Conservation (phyloP, 2,888 invertebrate genomes). For the Drosophila anomalipes region DNA sequence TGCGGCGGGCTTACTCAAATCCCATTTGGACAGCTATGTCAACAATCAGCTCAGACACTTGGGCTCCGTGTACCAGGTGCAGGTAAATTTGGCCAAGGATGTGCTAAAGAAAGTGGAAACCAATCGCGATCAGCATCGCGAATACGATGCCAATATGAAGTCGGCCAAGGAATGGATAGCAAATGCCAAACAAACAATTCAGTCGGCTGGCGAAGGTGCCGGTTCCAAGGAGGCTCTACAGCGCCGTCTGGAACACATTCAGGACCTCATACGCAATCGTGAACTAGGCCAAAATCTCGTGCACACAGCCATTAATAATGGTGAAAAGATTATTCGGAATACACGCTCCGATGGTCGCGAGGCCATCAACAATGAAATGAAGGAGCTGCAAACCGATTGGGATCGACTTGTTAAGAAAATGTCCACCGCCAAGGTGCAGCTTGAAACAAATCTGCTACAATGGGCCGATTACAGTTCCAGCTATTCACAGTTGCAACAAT, state of each 20-base stretch:
- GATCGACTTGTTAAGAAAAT: slow-evolving; percentile 95
- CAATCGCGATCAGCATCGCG: slow-evolving; percentile 93
- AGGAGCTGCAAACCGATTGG: slow-evolving; percentile 96
- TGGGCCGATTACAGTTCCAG: slow-evolving; percentile 98
- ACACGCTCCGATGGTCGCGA: slow-evolving; percentile 96
- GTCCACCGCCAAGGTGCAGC: slow-evolving; percentile 94
- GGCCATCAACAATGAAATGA: slow-evolving; percentile 93
- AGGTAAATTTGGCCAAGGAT: slow-evolving; percentile 94
- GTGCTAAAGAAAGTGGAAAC: slow-evolving; percentile 96
- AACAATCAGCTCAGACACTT: slow-evolving; percentile 94
- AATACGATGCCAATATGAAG: slow-evolving; percentile 91
- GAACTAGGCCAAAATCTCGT: slow-evolving; percentile 95
- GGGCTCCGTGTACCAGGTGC: slow-evolving; percentile 95
- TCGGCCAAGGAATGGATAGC: slow-evolving; percentile 94
- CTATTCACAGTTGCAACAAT: slow-evolving; percentile 95
- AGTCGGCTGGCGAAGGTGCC: slow-evolving; percentile 92
- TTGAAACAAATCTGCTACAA: slow-evolving; percentile 95
- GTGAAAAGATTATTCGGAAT: slow-evolving; percentile 94
- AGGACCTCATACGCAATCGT: slow-evolving; percentile 91
- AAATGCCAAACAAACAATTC: slow-evolving; percentile 92
- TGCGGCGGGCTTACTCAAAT: slow-evolving; percentile 91
- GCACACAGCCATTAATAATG: slow-evolving; percentile 94
- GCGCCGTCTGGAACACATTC: slow-evolving; percentile 91
- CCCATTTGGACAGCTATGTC: slow-evolving; percentile 94
- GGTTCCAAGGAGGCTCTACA: slow-evolving; percentile 94